A percentile compares a stretch with the other conserved stretches of the same genome.
Conservation (phyloP, 2,888 invertebrate species). For the Microplitis deprimator region DNA sequence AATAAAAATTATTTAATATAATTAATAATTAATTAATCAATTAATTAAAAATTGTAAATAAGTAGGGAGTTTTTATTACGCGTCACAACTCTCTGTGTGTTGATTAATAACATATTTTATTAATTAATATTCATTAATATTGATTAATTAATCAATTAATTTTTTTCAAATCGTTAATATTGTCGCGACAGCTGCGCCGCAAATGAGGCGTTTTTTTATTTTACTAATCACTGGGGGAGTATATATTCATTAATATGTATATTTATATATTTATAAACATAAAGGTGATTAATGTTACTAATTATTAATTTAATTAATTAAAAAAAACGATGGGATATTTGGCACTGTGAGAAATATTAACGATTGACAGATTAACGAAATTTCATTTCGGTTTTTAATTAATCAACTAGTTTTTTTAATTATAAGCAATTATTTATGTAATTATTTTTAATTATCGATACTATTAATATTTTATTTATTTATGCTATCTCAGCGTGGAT, state of each 20-base stretch:
- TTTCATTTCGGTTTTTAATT: not conserved
- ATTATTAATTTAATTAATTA: constrained; percentile 29
- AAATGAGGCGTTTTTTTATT: constrained; percentile 26
- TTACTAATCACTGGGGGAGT: constrained; percentile 14
- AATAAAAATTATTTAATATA: not conserved
- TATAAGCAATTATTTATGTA: constrained; percentile 21
- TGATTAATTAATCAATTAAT: not conserved
- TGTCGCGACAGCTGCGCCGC: constrained; percentile 43
- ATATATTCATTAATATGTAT: not conserved
- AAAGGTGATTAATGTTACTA: not conserved
- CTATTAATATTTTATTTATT: not conserved
- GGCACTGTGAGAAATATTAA: constrained; percentile 68
- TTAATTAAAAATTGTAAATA: constrained; percentile 57
- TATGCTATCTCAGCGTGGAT: constrained; percentile 7
- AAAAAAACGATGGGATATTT: constrained; percentile 56
- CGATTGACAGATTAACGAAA: constrained; percentile 22
- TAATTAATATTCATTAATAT: not conserved
- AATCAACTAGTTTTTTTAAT: constrained; percentile 27
- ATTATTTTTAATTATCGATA: constrained; percentile 40
- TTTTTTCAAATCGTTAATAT: constrained; percentile 23
- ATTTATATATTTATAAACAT: not conserved
- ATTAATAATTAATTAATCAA: not conserved
- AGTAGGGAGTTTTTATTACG: constrained; percentile 56
- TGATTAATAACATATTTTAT: not conserved
- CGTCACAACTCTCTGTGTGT: constrained; percentile 19